Conservation (phyloP, 2,888 invertebrate genomes). For the Mellilla xanthometata region DNA sequence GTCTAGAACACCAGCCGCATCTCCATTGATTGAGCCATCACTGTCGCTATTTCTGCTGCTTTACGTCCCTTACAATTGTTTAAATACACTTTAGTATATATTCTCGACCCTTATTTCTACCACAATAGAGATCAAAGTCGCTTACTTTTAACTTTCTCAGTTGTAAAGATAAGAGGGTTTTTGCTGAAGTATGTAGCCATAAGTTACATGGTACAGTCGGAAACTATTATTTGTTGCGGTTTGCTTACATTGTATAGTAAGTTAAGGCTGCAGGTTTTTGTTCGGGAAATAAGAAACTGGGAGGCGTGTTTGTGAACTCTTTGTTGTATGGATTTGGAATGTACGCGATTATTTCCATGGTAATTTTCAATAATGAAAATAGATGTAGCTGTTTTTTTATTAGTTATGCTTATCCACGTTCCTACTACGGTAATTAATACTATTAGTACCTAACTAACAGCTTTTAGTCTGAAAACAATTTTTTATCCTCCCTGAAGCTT, state of each 20-base stretch:
- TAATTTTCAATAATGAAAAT: slow-evolving; percentile 20
- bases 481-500: no score
- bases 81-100: slow-evolving; percentile 11
- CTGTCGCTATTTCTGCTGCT: slow-evolving; percentile 63
- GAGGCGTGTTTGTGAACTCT: slow-evolving; percentile 39
- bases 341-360: slow-evolving; percentile 34
- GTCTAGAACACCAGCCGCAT: slow-evolving; percentile 61
- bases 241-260: slow-evolving; percentile 67
- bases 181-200: slow-evolving; percentile 64
- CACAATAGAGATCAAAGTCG: slow-evolving; percentile 25
- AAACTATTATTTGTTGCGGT: slow-evolving; percentile 78
- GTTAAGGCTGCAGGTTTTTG: slow-evolving; percentile 62
- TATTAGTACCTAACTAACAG: no score
- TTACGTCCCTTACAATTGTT: slow-evolving; percentile 44
- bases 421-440: no score
- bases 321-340: slow-evolving; percentile 24
- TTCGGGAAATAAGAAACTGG: slow-evolving; percentile 54
- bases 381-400: not conserved
- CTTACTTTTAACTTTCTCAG: not conserved
- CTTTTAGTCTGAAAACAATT: no score
- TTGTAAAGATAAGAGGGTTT: slow-evolving; percentile 31
- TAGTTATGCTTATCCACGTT: no score
- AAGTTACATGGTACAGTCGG: slow-evolving; percentile 71
- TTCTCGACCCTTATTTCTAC: slow-evolving; percentile 11
- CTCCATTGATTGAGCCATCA: slow-evolving; percentile 76